Evolutionary conservation across 2,113 vertebrate species (phyloP), one percentile per base, ranked within the genome.

Genomic region (Eulemur rufifrons): DNA sequence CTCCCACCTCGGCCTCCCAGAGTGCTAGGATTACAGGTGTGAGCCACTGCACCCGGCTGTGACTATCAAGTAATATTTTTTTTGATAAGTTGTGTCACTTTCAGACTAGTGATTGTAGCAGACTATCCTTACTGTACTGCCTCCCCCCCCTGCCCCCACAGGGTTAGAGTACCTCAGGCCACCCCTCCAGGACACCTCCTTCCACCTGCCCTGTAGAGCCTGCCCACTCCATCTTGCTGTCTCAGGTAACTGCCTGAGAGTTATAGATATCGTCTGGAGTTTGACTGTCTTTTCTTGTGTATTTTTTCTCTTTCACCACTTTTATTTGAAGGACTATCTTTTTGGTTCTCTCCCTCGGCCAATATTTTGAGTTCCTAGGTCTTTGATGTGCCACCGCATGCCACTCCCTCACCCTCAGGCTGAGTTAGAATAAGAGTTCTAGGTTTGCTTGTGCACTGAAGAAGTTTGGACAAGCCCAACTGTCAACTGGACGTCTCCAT

Each of bases 101-200:
- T 91, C 18, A 66, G 92, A 91, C 78, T 50, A 88, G 32, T 66
- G 23, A 89, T 81, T 95, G 11, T n/a, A 59, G 27, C 14, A 47
- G 45, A 17, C 42, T 56, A 29, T 25, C 23, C 20, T 63, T 66
- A 9, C 50, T 32, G 15, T 13, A 27, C 27, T 68, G 29, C 34
- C 32, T 42, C 74, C 29, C 32, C 25, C 14, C 39, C 39, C 39
- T 3, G 39, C 32, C 25, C 29, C 14, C 21, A 42, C 21, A 32
- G 8, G 6, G 15, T 8, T 25, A 10, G 17, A 3, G 6, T 6
- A 5, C 17, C 71, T 80, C 10, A 20, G 15, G 10, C 29, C 18
- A 2, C 34, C 27, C n/a, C 27, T 84, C 81, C 0, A 37, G 80
- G 52, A 54, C 15, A 5, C 0, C 7, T 25, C 39, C n/a, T 56